Conservation (phyloP, 1,140 invertebrate genomes). For the Calephelis nemesis region DNA sequence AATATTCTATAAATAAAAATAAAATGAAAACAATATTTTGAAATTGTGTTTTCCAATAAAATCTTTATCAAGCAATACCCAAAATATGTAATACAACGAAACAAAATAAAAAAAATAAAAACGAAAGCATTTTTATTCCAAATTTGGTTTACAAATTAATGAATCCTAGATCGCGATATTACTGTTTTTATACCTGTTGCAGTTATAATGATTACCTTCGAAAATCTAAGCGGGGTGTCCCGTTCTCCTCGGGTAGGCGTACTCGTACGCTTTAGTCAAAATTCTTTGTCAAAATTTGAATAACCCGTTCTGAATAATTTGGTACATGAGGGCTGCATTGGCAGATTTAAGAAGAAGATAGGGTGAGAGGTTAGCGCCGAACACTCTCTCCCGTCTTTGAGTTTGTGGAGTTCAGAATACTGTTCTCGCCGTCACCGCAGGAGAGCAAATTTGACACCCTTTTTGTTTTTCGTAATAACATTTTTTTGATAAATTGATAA, state of each 20-base stretch:
- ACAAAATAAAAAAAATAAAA: not conserved
- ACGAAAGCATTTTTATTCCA: not conserved
- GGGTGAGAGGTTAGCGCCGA: conserved; percentile 43
- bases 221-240: conserved; percentile 37
- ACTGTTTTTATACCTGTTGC: conserved; percentile 14
- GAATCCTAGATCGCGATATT: conserved; percentile 31
- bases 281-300: conserved; percentile 29
- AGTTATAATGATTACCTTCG: not conserved
- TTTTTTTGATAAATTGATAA: not conserved
- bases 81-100: too few species aligned
- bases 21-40: too few species aligned
- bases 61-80: not conserved
- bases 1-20: too few species aligned
- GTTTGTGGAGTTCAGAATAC: conserved; percentile 49
- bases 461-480: conserved; percentile 28
- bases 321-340: conserved; percentile 8
- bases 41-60: too few species aligned
- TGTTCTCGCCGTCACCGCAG: conserved; percentile 55
- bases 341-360: conserved; percentile 32
- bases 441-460: conserved; percentile 50
- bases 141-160: not conserved
- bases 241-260: conserved; percentile 31
- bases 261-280: conserved; percentile 29
- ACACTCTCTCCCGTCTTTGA: conserved; percentile 37
- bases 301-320: conserved; percentile 15